A percentile compares a stretch with the other conserved stretches of the same genome.
Evolutionary conservation across 2,113 vertebrate genomes (phyloP).

Genomic region (Myotis lucifugus): DNA sequence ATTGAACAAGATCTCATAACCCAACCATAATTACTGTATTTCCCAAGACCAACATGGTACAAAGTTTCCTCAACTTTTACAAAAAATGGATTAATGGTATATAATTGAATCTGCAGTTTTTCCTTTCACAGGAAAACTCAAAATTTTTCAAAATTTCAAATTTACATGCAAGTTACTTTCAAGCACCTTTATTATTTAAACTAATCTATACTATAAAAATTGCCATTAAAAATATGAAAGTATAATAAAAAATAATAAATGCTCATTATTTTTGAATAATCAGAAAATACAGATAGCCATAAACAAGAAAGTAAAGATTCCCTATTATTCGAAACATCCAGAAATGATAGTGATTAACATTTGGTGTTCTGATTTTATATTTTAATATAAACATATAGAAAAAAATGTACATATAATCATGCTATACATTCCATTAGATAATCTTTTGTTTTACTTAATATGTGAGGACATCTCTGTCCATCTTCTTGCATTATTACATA

Average conservation of each 20-base stretch:
- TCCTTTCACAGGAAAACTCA: not conserved
- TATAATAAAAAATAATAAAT: not conserved
- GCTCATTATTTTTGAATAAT: conserved; percentile 37
- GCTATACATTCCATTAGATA: not conserved
- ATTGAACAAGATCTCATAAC: not conserved
- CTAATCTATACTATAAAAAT: not conserved
- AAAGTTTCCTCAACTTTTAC: not conserved
- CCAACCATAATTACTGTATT: not conserved
- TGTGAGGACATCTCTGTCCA: not conserved
- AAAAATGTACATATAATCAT: not conserved
- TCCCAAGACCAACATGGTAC: not conserved
- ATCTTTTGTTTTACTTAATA: not conserved
- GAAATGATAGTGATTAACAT: not conserved
- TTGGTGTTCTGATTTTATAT: not conserved
- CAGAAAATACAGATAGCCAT: conserved; percentile 4
- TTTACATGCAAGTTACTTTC: not conserved
- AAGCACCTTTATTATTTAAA: conserved; percentile 36
- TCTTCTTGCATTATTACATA: not conserved
- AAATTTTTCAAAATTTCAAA: conserved; percentile 33
- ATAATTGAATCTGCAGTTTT: not conserved
- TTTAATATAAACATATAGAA: not conserved
- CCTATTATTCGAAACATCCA: not conserved
- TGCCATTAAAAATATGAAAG: not conserved
- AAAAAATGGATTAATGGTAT: not conserved
- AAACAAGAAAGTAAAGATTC: conserved; percentile 40